Base-by-base conservation (phyloP, 2,888 invertebrate species). In the Boloria euphrosyne region DNA sequence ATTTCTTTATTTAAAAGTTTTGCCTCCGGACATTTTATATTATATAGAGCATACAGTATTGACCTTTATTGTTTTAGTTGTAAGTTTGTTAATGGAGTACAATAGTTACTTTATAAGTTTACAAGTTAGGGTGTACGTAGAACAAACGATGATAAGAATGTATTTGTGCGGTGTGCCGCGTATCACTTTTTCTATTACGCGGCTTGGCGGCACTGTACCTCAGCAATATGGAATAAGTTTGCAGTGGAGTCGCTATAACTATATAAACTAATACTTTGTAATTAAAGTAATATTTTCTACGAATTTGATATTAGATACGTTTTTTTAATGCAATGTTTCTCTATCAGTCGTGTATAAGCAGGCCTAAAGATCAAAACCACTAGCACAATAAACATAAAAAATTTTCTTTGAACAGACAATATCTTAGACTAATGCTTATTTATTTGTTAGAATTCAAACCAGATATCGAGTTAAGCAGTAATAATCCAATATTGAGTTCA, bases 121-220 rank as follows among this genome's bases (percentile, higher is more conserved):
- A 55, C 2, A 22, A 57, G 44, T 44, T 46, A 57, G 50, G 64
- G 27, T 68, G 65, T 69, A 68, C 62, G 65, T 62, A 64, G 68
- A 80, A 78, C 78, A 76, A 78, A 80, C 77, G 78, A 77, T 80
- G 83, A 84, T 87, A 85, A 84, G 80, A 81, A 79, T 77, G 80
- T 83, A 80, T 79, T 80, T 76, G 84, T 86, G 90, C 82, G 90
- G 89, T 86, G 83, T 79, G 82, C 87, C 84, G 81, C 82, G 83
- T 84, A 89, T 86, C 86, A 87, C 83, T 90, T 90, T 90, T 89
- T 90, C 90, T 90, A 87, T 89, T 89, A 87, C 83, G 79, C 78
- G 76, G 70, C 74, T 74, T 75, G 76, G 69, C 80, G 74, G 76
- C 76, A 75, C 75, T 80, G 72, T 74, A 73, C 78, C 78, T 75